These are phyloP conservation scores for Harpegnathos saltator DNA, from an alignment of 1,140 invertebrate genomes.

Conservation along the genomic window DNA sequence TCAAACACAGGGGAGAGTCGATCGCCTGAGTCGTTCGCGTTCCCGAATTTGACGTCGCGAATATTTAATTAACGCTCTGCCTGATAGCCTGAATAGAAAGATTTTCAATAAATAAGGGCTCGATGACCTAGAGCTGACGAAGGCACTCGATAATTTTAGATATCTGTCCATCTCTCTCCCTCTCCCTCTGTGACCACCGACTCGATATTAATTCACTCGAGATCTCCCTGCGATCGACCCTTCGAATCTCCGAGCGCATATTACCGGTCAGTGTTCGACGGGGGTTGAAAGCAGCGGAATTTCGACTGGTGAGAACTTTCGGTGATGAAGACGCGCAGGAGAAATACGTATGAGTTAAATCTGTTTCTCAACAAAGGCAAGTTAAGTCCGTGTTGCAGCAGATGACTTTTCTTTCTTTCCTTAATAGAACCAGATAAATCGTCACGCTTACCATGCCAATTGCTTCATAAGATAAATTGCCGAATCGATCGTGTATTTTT, in stretches of 20 bases:
- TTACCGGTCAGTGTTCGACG: constrained; percentile 35
- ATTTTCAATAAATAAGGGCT: constrained; percentile 24
- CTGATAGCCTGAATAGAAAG: background rate
- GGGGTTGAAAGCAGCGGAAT: constrained; percentile 3
- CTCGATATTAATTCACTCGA: constrained; percentile 47
- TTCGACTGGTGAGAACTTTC: background rate
- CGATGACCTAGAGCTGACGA: background rate
- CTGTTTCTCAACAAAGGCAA: background rate
- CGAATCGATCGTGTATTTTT: too few relatives aligned
- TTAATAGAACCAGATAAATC: too few relatives aligned
- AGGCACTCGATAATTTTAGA: constrained; percentile 36
- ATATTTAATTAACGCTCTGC: constrained; percentile 2
- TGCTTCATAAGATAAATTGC: too few relatives aligned
- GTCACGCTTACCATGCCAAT: too few relatives aligned
- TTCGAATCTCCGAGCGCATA: constrained; percentile 10
- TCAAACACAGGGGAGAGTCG: background rate
- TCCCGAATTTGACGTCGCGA: background rate
- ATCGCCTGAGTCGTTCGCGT: background rate
- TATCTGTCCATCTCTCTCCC: constrained; percentile 20
- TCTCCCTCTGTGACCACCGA: constrained; percentile 32
- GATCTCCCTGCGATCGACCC: constrained; percentile 7
- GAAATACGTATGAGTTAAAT: background rate
- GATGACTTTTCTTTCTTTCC: too few relatives aligned
- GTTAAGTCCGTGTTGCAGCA: background rate
- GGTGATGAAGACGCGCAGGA: background rate